Percentiles rank a stretch among this genome's conserved stretches.
phyloP scores from a whole-genome alignment of 2,113 vertebrate species.

The Haliaeetus leucogaster region DNA sequence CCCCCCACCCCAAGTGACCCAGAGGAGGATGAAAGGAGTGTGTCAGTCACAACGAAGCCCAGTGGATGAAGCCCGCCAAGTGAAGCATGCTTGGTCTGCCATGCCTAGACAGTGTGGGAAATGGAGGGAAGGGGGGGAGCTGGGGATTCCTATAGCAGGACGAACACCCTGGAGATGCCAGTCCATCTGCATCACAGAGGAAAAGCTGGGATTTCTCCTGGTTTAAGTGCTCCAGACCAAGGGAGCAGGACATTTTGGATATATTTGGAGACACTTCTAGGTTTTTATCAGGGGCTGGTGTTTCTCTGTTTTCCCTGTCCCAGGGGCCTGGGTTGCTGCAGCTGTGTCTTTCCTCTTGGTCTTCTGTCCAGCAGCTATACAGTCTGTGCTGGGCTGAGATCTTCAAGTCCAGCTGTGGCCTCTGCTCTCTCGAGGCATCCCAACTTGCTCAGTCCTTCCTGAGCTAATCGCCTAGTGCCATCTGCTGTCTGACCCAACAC shows the following conservation, averaged over 20 bases:
- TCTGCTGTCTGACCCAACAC: neutral
- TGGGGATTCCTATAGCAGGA: neutral
- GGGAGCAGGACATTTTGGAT: neutral
- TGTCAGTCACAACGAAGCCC: neutral
- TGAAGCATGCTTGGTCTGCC: neutral
- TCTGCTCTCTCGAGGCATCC: neutral
- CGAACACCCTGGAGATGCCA: neutral
- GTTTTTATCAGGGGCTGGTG: neutral
- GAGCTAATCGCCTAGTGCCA: neutral
- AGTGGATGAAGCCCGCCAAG: neutral
- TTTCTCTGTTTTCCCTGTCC: neutral
- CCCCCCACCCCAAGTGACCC: neutral
- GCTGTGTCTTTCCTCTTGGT: neutral
- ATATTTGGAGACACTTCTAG: neutral
- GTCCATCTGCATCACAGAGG: neutral
- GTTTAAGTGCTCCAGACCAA: neutral
- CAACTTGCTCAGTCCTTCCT: accelerated
- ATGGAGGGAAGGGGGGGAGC: neutral
- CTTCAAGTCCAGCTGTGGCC: neutral
- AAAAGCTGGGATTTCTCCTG: neutral
- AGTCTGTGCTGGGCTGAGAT: neutral
- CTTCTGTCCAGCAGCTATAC: neutral
- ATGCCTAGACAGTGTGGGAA: accelerated
- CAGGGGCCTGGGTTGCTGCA: neutral
- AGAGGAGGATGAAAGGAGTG: neutral